Evolutionary conservation across 2,113 vertebrate genomes (phyloP).

Genomic region (Formicarius rufipectus): DNA sequence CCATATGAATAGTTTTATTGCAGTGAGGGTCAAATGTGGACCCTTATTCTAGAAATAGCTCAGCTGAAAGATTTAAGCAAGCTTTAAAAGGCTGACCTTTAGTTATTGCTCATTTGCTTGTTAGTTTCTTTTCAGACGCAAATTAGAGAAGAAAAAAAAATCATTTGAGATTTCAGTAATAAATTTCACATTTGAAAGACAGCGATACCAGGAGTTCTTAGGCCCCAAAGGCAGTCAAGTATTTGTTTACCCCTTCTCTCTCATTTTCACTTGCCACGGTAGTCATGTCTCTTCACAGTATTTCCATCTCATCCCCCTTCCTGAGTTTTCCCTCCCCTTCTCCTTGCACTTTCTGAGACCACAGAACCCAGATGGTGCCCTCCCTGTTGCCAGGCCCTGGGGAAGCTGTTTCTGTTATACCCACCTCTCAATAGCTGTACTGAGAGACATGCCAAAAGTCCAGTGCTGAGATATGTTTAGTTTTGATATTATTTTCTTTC

Average conservation of each 20-base stretch:
- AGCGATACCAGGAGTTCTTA: not conserved
- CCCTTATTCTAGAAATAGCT: not conserved
- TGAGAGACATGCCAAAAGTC: not conserved
- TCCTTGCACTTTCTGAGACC: constrained; percentile 12
- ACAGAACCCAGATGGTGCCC: constrained; percentile 29
- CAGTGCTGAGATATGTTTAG: not conserved
- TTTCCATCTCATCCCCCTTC: not conserved
- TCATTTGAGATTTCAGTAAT: not conserved
- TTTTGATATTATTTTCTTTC: not conserved
- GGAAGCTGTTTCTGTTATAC: not conserved
- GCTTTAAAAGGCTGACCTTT: not conserved
- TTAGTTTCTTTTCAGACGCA: not conserved
- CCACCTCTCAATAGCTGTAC: not conserved
- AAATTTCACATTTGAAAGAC: not conserved
- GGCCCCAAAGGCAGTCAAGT: not conserved
- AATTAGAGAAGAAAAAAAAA: not conserved
- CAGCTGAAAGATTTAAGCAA: not conserved
- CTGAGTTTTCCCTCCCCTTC: constrained; percentile 17
- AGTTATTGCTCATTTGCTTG: not conserved
- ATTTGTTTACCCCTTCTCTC: not conserved
- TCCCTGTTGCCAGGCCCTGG: constrained; percentile 7
- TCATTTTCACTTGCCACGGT: not conserved
- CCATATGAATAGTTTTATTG: not conserved
- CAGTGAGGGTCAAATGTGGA: not conserved
- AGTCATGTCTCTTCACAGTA: not conserved